Base-by-base conservation (phyloP, 1,140 invertebrate species). In the Xylocopa sonorina region DNA sequence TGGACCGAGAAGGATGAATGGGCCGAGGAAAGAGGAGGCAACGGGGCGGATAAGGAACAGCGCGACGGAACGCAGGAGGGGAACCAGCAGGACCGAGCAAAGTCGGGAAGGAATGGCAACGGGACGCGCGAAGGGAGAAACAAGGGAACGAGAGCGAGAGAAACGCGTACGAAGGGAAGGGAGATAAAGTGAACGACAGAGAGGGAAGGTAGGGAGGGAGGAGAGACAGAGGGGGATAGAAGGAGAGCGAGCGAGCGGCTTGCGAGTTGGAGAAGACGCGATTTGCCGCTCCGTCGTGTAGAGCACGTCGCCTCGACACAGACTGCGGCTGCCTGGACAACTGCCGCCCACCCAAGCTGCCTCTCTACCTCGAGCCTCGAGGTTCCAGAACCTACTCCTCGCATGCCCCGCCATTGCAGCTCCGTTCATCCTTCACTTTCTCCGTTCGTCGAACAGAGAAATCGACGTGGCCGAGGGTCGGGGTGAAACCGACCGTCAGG, bases 281-380 rank as follows among this genome's bases (percentile, higher is more conserved):
- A 82, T 84, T 80, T 89, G 86, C 88, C 87, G 88, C 87, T 89
- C 86, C 87, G 87, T 78, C 85, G 88, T 89, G 85, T 85, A 86
- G 85, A 89, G 81, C 88, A 89, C 89, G 89, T 90, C 88, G 89
- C 88, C 87, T 89, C 89, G 87, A 87, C 87, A 86, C 84, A 89
- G 87, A 90, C 90, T 89, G 87, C 85, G 83, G 83, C 80, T 69
- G 87, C 84, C 88, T 89, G 88, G 85, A 91, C 88, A 90, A 90
- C 89, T 88, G 86, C 87, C 89, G 90, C 90, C 90, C 90, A 91
- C 90, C 89, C 90, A 89, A 78, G 81, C 85, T 85, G 84, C 80
- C 82, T 87, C 82, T 87, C 73, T 78, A 78, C 75, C 75, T 60
- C 66, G 34, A 57, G 34, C 72, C 80, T 55, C 71, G 67, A 46